A percentile compares a stretch with the other conserved stretches of the same genome.
Conservation (phyloP, 2,888 invertebrate species). For the Campoplex capitator region DNA sequence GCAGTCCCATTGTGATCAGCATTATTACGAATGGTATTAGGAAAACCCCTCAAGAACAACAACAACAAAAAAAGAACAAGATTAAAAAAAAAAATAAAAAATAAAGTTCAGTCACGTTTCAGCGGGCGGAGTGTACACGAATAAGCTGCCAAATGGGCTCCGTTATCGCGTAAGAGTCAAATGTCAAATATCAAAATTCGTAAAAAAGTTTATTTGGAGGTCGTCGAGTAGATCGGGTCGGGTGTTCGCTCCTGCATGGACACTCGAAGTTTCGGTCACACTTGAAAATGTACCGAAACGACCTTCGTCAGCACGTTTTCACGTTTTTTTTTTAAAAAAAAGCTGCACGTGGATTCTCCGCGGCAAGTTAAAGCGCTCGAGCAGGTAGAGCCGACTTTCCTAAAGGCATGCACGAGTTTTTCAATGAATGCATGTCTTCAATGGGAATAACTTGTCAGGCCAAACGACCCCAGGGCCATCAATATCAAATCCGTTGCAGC, state of each 20-base stretch:
- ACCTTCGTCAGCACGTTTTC: not conserved
- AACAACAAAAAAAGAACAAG: not conserved
- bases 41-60: slow-evolving; percentile 88
- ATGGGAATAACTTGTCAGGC: not conserved
- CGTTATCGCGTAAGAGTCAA: not conserved
- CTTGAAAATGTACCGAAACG: not conserved
- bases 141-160: not conserved
- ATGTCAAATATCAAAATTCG: not conserved
- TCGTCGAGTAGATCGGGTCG: not conserved
- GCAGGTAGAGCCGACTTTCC: not conserved
- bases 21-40: slow-evolving; percentile 91
- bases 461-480: not conserved
- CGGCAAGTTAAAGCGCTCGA: not conserved
- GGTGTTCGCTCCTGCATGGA: not conserved
- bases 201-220: not conserved
- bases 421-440: not conserved
- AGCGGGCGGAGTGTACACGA: no score
- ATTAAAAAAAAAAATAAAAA: not conserved
- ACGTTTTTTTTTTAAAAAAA: not conserved
- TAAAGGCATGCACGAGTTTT: not conserved
- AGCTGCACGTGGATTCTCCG: not conserved
- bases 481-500: slow-evolving; percentile 15
- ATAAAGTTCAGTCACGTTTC: not conserved
- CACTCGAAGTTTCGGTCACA: not conserved
- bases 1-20: slow-evolving; percentile 91